Base-by-base conservation (phyloP, 2,888 invertebrate genomes). In the Dinocampus coccinellae region DNA sequence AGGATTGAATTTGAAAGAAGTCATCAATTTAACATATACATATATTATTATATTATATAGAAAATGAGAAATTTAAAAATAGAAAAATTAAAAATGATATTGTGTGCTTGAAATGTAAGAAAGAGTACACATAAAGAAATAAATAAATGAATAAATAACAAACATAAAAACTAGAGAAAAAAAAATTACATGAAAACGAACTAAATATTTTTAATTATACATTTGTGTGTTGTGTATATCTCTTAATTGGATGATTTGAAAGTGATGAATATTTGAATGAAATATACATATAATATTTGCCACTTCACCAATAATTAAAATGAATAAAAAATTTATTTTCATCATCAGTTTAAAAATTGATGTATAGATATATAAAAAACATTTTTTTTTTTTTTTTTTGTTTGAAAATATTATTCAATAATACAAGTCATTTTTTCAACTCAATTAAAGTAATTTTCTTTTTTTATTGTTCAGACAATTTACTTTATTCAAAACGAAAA, bases 161-260 rank as follows among this genome's bases (percentile, higher is more conserved):
- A 55, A 42, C 39, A 61, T 26, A 20, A 55, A n/a, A n/a, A n/a
- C n/a, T n/a, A n/a, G n/a, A n/a, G n/a, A n/a, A n/a, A 55, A 22
- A 47, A 53, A 39, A 24, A 65, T 61, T 78, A 79, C 77, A 82
- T 81, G 81, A 78, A 80, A 80, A 80, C 82, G 81, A 79, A 80
- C 79, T 78, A 73, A 79, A 69, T 74, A 76, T 68, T 79, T 77
- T 72, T 74, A 74, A 78, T 76, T 72, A 65, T 65, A 73, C 20
- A 57, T 42, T 76, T 74, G 75, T 69, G 66, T 69, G 64, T 64
- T 69, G 66, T 71, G 73, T 73, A 73, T 75, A 74, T 75, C 57
- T 63, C 73, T 72, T 67, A 60, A 47, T 75, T 73, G 77, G 75
- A 76, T 77, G 77, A 76, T 75, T 78, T 75, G 76, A 73, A 71